A percentile compares a stretch with the other conserved stretches of the same genome.
These are phyloP conservation scores for Elmis aenea DNA, from an alignment of 2,888 invertebrate genomes.

Conservation along the genomic window DNA sequence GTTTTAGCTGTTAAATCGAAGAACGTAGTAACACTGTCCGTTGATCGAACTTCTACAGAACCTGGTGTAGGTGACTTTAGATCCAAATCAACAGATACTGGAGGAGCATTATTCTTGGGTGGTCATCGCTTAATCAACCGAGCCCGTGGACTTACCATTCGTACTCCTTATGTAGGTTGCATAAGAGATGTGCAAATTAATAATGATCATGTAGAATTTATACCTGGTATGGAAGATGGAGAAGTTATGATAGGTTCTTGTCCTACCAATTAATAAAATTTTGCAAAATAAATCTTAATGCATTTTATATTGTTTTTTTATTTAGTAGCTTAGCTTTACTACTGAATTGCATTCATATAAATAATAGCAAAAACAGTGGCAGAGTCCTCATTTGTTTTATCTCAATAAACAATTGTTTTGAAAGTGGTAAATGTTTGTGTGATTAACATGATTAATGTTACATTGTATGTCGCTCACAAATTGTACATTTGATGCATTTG, in stretches of 20 bases:
- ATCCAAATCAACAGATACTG: slow-evolving; percentile 70
- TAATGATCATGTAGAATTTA: slow-evolving; percentile 49
- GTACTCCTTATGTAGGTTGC: slow-evolving; percentile 73
- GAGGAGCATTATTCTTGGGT: slow-evolving; percentile 84
- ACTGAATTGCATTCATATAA: too few relatives aligned
- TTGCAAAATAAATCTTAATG: too few relatives aligned
- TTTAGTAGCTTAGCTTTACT: too few relatives aligned
- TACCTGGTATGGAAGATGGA: slow-evolving; percentile 59
- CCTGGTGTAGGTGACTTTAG: slow-evolving; percentile 61
- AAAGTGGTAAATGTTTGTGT: too few relatives aligned
- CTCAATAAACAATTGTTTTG: too few relatives aligned
- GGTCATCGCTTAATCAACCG: slow-evolving; percentile 63
- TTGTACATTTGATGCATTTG: too few relatives aligned
- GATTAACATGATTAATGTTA: too few relatives aligned
- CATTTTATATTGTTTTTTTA: too few relatives aligned
- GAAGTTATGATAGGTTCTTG: slow-evolving; percentile 75
- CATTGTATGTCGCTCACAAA: too few relatives aligned
- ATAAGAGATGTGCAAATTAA: slow-evolving; percentile 67
- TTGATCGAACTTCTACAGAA: slow-evolving; percentile 73
- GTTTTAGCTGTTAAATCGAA: slow-evolving; percentile 77
- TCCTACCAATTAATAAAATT: slow-evolving; percentile 54
- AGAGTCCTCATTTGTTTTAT: too few relatives aligned
- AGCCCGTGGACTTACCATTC: slow-evolving; percentile 63
- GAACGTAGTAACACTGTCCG: slow-evolving; percentile 81
- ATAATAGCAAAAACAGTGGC: too few relatives aligned